These are phyloP conservation scores for Notamacropus eugenii DNA, from an alignment of 2,797 vertebrate genomes.

Conservation along the genomic window DNA sequence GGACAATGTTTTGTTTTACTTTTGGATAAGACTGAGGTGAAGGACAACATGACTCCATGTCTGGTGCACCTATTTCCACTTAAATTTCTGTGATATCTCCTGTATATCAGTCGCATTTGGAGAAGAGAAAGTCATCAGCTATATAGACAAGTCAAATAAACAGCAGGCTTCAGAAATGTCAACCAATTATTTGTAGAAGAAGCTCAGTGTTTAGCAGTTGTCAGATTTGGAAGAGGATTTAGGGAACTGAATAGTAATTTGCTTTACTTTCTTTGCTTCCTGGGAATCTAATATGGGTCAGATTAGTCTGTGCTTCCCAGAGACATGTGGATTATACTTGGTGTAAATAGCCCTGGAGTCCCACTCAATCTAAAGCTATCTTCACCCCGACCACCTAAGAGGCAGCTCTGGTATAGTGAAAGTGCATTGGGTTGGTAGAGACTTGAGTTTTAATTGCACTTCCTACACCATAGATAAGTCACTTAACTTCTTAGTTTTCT, in stretches of 20 bases:
- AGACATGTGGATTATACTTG: background rate
- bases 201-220: background rate
- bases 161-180: background rate
- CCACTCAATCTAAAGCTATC: background rate
- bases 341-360: background rate
- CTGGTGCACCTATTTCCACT: background rate
- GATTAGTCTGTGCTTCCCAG: background rate
- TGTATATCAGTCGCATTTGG: background rate
- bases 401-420: background rate
- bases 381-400: background rate
- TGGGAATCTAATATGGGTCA: background rate
- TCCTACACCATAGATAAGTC: background rate
- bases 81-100: background rate
- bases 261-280: background rate
- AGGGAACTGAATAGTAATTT: background rate
- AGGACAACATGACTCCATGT: background rate
- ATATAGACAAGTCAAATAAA: background rate
- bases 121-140: background rate
- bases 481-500: background rate
- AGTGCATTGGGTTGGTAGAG: background rate
- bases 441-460: background rate
- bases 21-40: background rate
- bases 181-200: background rate
- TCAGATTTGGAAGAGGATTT: background rate
- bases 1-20: background rate